These are phyloP conservation scores for Oxycera nigricornis DNA, from an alignment of 2,888 invertebrate species.

Conservation along the genomic window DNA sequence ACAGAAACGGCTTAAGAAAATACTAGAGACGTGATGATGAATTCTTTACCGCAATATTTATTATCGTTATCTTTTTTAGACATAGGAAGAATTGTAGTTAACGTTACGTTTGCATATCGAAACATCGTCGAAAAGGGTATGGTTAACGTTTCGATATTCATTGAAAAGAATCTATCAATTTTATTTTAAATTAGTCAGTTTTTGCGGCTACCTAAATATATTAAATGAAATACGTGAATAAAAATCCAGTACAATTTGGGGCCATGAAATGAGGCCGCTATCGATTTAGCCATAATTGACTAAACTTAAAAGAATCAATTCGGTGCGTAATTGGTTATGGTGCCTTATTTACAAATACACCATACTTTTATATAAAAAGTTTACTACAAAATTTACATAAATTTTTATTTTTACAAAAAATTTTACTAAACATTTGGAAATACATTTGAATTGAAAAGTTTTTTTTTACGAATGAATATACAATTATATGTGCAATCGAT, in stretches of 20 bases:
- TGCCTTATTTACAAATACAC: slow-evolving; percentile 37
- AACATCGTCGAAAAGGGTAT: too few relatives aligned
- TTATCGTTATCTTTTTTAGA: slow-evolving; percentile 3
- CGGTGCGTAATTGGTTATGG: slow-evolving; percentile 29
- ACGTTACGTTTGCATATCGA: too few relatives aligned
- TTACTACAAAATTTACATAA: slow-evolving; percentile 12
- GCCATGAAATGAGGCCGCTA: too few relatives aligned
- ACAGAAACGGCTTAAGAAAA: not conserved
- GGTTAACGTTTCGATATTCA: too few relatives aligned
- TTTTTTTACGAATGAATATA: not conserved
- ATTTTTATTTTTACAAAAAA: not conserved
- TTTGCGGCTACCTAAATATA: too few relatives aligned
- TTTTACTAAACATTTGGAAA: not conserved
- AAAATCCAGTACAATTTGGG: too few relatives aligned
- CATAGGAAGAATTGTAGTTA: not conserved
- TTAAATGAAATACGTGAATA: too few relatives aligned
- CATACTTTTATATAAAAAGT: slow-evolving; percentile 6
- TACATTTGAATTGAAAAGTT: not conserved
- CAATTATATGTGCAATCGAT: slow-evolving; percentile 5
- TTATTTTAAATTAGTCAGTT: too few relatives aligned
- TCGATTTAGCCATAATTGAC: too few relatives aligned
- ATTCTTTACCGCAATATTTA: slow-evolving; percentile 5
- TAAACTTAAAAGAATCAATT: slow-evolving; percentile 17
- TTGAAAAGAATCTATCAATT: too few relatives aligned
- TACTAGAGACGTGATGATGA: not conserved